These are phyloP conservation scores for Orthosia gracilis DNA, from an alignment of 2,888 invertebrate genomes.

Conservation along the genomic window DNA sequence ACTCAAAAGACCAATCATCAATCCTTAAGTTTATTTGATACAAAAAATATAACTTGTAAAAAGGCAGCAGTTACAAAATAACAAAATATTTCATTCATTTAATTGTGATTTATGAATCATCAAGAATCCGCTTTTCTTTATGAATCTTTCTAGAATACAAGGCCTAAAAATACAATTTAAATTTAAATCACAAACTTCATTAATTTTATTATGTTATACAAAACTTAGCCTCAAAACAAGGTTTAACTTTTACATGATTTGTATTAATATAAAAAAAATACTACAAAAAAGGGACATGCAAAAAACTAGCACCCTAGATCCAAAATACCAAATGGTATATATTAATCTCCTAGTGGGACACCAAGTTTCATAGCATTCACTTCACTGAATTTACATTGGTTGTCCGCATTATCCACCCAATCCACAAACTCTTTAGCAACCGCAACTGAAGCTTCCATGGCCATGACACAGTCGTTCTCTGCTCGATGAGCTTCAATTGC, in stretches of 20 bases:
- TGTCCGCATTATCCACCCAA: conserved; percentile 83
- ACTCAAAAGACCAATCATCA: background rate
- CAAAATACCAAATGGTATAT: background rate
- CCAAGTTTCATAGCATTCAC: conserved; percentile 82
- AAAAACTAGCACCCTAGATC: background rate
- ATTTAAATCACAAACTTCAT: background rate
- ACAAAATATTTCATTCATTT: no score
- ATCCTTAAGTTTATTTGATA: background rate
- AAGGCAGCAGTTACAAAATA: background rate
- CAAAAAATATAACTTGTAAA: background rate
- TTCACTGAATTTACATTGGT: conserved; percentile 75
- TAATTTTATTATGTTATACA: background rate
- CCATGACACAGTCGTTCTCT: conserved; percentile 92
- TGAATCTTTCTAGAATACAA: background rate
- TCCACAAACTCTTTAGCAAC: conserved; percentile 90
- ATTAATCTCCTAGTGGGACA: conserved; percentile 69
- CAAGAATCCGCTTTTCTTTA: background rate
- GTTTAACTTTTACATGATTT: conserved; percentile 23
- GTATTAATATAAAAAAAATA: background rate
- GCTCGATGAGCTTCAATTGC: conserved; percentile 91
- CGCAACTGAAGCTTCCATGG: conserved; percentile 91
- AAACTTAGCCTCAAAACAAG: background rate
- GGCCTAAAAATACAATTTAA: background rate
- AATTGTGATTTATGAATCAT: background rate
- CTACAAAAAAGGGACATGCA: background rate